Base-by-base conservation (phyloP, 2,113 vertebrate genomes). In the Planiliza haematocheilus region DNA sequence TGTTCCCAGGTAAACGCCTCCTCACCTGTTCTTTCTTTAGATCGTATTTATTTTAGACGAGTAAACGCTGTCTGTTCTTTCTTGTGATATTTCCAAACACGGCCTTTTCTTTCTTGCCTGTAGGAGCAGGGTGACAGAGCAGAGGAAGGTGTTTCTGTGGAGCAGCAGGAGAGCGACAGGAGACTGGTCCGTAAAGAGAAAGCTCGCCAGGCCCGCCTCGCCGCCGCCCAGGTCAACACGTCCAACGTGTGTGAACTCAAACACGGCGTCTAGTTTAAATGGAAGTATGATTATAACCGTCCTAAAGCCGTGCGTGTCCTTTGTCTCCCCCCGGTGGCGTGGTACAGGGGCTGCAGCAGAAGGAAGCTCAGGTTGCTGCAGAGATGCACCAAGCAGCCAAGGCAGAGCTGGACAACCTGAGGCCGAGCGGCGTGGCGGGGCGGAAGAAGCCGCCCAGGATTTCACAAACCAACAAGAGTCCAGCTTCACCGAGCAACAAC, bases 291-390 rank as follows among this genome's bases (percentile, higher is more conserved):
- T 43, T 16, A 16, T 14, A 13, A 16, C 14, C 3, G 14, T 16
- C 4, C 13, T 14, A 5, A 16, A 42, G 49, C 42, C 18, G 72
- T 64, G 42, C 90, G 39, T 61, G 4, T 21, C 10, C 4, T 1
- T 10, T 42, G 36, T 71, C 55, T 60, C 69, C 65, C 69, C 21
- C 83, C 86, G 74, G 38, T 77, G 81, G 51, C 37, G 18, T 18
- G 55, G 3, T 0, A 37, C 67, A 97, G 97, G 96, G 97, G 45
- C 90, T 95, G 81, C 95, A 96, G 66, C 94, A 94, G 87, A 96
- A 94, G 79, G 91, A 95, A 55, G 88, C 91, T 7, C 94, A 93
- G 60, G 93, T 88, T 38, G 82, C 81, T 0, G 52, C 24, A 0
- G 94, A 94, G 4, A 3, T 24, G 0, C 91, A 94, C 49, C 53